Conservation (phyloP, 2,797 vertebrate species). For the Anguilla anguilla region DNA sequence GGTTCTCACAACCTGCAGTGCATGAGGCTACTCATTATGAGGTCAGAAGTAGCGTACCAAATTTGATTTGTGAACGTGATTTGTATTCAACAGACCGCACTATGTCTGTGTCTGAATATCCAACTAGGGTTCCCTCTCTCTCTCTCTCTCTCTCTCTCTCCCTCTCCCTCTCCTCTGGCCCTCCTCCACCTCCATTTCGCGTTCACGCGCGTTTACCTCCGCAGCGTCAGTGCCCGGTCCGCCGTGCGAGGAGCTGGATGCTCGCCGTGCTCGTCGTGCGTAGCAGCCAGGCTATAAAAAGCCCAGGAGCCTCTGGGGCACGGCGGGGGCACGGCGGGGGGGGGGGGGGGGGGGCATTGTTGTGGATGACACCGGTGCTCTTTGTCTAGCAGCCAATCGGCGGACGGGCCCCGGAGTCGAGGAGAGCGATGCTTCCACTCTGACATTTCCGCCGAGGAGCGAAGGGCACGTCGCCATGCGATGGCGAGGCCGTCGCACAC, state of each 20-base stretch:
- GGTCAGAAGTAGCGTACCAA: no score
- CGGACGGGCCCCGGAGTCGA: constrained; percentile 66
- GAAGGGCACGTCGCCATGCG: constrained; percentile 76
- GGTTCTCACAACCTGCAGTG: not conserved
- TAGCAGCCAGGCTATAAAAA: constrained; percentile 28
- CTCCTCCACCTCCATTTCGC: not conserved
- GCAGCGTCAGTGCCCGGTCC: not conserved
- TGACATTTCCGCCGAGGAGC: constrained; percentile 69
- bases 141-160: no score
- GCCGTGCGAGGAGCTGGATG: not conserved
- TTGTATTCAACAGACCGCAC: not conserved
- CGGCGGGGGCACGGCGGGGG: not conserved
- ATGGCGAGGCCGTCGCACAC: constrained; percentile 78
- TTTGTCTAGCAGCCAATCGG: constrained; percentile 74
- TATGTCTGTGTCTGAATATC: not conserved
- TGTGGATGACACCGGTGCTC: constrained; percentile 41
- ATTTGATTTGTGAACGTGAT: not conserved
- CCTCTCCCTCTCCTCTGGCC: not conserved
- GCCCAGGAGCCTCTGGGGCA: constrained; percentile 21
- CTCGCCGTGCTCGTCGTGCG: not conserved
- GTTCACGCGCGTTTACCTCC: not conserved
- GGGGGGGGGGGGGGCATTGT: not conserved
- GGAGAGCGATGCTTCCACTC: constrained; percentile 76
- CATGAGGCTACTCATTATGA: no score
- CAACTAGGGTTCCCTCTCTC: not conserved